Evolutionary conservation across 2,797 vertebrate species (phyloP).

Genomic region (Anabacerthia variegaticeps): DNA sequence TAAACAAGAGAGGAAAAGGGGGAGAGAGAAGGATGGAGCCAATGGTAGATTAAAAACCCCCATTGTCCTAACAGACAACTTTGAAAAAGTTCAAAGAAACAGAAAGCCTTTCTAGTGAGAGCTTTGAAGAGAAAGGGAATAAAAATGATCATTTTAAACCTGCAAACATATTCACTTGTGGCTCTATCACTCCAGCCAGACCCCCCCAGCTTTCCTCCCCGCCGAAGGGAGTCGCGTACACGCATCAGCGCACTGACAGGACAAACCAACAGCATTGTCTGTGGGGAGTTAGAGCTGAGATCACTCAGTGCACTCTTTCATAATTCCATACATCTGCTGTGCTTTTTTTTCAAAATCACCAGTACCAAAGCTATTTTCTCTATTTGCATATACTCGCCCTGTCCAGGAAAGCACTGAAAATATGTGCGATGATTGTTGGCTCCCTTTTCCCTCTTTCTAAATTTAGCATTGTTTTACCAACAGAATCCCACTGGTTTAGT

Average conservation of each 20-base stretch:
- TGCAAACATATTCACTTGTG: neutral
- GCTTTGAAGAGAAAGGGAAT: neutral
- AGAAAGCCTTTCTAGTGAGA: neutral
- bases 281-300: neutral
- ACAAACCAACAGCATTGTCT: constrained; percentile 16
- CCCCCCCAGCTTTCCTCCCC: neutral
- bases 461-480: neutral
- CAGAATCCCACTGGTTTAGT: neutral
- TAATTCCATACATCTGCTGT: neutral
- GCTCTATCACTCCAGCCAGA: constrained; percentile 15
- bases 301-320: neutral
- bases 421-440: accelerated
- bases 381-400: neutral
- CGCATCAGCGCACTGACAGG: constrained; percentile 6
- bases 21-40: neutral
- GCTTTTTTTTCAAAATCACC: neutral
- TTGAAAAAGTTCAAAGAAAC: neutral
- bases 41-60: constrained; percentile 18
- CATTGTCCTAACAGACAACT: neutral
- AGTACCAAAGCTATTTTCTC: neutral
- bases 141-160: neutral
- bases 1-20: neutral
- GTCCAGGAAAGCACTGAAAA: neutral
- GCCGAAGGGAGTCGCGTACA: neutral
- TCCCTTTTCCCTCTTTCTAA: neutral